A percentile compares a stretch with the other conserved stretches of the same genome.
Evolutionary conservation across 2,113 vertebrate species (phyloP).

Genomic region (Conger conger): DNA sequence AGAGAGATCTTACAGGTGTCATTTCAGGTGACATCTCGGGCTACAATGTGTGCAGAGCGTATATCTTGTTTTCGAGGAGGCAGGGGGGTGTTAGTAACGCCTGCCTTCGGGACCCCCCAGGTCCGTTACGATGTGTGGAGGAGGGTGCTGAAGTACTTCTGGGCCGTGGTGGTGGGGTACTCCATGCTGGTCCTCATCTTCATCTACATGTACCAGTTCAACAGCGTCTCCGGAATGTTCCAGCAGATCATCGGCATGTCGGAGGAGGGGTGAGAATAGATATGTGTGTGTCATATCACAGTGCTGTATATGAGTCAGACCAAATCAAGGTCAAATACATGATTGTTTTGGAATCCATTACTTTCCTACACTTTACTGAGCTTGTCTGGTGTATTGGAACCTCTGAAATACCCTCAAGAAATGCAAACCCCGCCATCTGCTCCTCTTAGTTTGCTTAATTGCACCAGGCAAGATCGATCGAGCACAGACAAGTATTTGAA

Average conservation of each 20-base stretch:
- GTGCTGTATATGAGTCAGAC: too few species aligned
- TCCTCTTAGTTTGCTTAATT: too few species aligned
- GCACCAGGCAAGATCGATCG: too few species aligned
- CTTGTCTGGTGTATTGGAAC: too few species aligned
- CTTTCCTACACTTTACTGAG: too few species aligned
- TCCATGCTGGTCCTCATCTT: constrained; percentile 72
- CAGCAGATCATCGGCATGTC: constrained; percentile 72
- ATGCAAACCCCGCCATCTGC: too few species aligned
- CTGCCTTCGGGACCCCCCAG: constrained; percentile 34
- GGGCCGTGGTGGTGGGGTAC: constrained; percentile 69
- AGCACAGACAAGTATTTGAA: too few species aligned
- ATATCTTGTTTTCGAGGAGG: neutral
- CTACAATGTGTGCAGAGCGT: neutral
- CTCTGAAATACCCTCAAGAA: too few species aligned
- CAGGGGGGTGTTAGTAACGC: neutral
- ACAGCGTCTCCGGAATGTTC: constrained; percentile 70
- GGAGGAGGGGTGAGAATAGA: constrained; percentile 66
- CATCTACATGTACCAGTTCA: constrained; percentile 77
- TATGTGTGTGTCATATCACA: neutral
- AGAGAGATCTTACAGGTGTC: too few species aligned
- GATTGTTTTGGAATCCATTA: too few species aligned
- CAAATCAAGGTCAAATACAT: too few species aligned
- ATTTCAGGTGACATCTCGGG: neutral
- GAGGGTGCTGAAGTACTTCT: constrained; percentile 67
- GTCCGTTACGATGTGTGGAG: constrained; percentile 65